Evolutionary conservation across 2,113 vertebrate species (phyloP), one percentile per base, ranked within the genome.

Genomic region (Macquaria ambigua): DNA sequence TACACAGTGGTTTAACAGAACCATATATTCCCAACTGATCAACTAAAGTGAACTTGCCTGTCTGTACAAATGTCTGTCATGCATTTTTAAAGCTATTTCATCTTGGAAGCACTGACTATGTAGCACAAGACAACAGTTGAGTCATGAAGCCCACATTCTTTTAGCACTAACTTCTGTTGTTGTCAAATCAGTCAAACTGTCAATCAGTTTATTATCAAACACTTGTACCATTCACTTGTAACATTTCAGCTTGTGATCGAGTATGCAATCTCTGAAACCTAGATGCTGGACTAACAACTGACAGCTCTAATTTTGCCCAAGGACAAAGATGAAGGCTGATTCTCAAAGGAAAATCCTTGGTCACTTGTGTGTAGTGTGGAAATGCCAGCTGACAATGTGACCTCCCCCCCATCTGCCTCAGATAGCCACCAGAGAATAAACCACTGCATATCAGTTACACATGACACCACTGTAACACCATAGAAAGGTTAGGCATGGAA

Each of bases 321-420:
- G 84, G 87, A 89, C 50, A 79, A 81, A 77, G 68, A 75, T 79
- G 84, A 85, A 71, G 71, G 74, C 62, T 34, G 20, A 78, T 73
- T 75, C 77, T 86, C 87, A 61, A 46, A 86, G 83, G 83, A 89
- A 71, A 77, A 79, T 68, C 74, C 64, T 77, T 3, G 66, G 87
- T 85, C 86, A 86, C 72, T 89, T 78, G 84, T 85, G 75, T 89
- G 64, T 81, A 72, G 75, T 20, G 28, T 74, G 23, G 75, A 95
- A 93, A 93, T 92, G 87, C 82, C 93, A 91, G 82, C 83, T 91
- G 88, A 87, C 83, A 88, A 68, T 81, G 82, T 91, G 91, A 93
- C 93, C 93, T 88, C 87, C 71, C 48, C 48, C 70, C 80, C 91
- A 94, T 93, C 92, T 93, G 92, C 87, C 86, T 69, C 73, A 56